Evolutionary conservation across 2,888 invertebrate species (phyloP).

Genomic region (Myopa testacea): DNA sequence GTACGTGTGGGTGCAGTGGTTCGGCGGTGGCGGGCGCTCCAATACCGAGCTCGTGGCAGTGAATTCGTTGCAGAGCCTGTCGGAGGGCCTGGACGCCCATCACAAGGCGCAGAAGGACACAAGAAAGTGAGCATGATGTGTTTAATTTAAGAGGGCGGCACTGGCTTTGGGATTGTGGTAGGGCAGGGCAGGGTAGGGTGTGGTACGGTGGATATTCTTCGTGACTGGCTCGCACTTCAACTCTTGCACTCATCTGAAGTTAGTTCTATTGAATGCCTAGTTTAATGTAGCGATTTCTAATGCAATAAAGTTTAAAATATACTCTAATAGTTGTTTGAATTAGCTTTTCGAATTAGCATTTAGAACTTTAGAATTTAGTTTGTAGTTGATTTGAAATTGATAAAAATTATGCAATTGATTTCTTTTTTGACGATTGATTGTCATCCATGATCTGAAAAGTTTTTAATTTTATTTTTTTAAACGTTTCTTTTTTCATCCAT

Average conservation of each 20-base stretch:
- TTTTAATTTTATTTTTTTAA: constrained; percentile 41
- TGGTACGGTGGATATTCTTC: neutral
- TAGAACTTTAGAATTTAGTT: neutral
- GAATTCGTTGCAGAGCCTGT: constrained; percentile 81
- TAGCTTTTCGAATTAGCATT: constrained; percentile 37
- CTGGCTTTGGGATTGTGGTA: neutral
- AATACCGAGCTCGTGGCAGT: constrained; percentile 78
- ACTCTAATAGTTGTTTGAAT: neutral
- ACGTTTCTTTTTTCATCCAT: constrained; percentile 40
- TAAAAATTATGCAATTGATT: constrained; percentile 22
- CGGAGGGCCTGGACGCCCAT: constrained; percentile 90
- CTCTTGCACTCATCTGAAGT: neutral
- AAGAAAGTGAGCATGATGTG: constrained; percentile 80
- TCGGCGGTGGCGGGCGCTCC: constrained; percentile 82
- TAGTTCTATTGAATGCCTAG: neutral
- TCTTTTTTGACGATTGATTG: constrained; percentile 9
- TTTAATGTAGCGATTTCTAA: neutral
- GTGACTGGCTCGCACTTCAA: neutral
- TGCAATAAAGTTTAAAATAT: neutral
- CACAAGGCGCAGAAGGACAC: constrained; percentile 88
- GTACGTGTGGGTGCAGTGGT: constrained; percentile 83
- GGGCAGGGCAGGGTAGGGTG: constrained; percentile 12
- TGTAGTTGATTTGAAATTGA: constrained; percentile 7
- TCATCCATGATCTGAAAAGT: constrained; percentile 30
- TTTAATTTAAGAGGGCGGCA: constrained; percentile 2